Evolutionary conservation across 2,888 invertebrate genomes (phyloP).

Genomic region (Synergus gifuensis): DNA sequence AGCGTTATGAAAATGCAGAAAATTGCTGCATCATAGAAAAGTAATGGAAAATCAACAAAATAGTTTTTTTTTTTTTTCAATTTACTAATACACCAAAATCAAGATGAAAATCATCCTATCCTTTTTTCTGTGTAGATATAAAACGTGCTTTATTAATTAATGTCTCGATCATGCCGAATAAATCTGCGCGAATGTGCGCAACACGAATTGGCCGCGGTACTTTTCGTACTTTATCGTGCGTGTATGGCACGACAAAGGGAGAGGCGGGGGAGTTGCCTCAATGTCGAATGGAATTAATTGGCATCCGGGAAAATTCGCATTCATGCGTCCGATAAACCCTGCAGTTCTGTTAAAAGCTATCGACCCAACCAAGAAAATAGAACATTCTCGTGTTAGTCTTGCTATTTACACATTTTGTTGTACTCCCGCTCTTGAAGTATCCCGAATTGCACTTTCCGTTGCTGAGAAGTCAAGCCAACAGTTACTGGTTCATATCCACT

Average conservation of each 20-base stretch:
- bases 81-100: neutral
- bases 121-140: neutral
- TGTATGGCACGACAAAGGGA: neutral
- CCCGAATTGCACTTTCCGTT: constrained; percentile 49
- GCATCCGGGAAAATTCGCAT: constrained; percentile 26
- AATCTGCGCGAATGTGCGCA: constrained; percentile 31
- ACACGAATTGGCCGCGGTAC: neutral
- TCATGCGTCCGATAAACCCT: constrained; percentile 30
- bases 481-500: neutral
- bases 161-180: neutral
- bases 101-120: neutral
- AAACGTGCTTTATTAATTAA: neutral
- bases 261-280: constrained; percentile 2
- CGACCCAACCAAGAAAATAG: constrained; percentile 49
- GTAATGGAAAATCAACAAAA: too few relatives aligned
- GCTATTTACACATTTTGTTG: constrained; percentile 55
- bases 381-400: constrained; percentile 48
- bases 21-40: too few relatives aligned
- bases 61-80: neutral
- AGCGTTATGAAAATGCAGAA: too few relatives aligned
- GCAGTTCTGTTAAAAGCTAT: constrained; percentile 51
- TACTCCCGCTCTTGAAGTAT: constrained; percentile 51
- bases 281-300: constrained; percentile 36
- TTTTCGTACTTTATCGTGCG: constrained; percentile 16
- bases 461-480: constrained; percentile 33